phyloP scores from a whole-genome alignment of 2,113 vertebrate species.

The Phainopepla nitens region DNA sequence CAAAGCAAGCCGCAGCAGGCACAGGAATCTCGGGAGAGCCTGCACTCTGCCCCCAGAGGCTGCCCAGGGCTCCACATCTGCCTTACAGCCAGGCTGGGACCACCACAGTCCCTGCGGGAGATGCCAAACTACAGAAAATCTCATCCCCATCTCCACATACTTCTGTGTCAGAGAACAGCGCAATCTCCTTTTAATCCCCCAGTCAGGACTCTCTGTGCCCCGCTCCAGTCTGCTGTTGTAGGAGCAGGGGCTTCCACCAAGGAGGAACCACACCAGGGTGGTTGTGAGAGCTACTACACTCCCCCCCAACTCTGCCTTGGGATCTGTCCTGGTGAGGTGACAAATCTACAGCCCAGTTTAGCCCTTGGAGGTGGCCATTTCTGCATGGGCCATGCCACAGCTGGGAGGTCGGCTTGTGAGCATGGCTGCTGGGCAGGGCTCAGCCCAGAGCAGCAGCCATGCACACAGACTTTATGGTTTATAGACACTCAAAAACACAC shows the following conservation, averaged over 20 bases:
- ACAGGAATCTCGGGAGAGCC: accelerated
- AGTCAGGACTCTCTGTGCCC: accelerated
- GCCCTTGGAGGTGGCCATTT: background rate
- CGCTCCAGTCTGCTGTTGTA: accelerated
- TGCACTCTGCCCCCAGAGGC: background rate
- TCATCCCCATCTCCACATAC: too few relatives aligned
- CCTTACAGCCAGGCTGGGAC: accelerated
- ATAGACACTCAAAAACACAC: background rate
- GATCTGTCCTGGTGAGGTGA: background rate
- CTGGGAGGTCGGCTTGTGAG: background rate
- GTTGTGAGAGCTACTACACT: accelerated
- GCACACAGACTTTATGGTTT: background rate
- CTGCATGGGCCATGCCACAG: background rate
- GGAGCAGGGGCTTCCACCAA: background rate
- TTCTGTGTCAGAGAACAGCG: background rate
- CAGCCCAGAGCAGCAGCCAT: background rate
- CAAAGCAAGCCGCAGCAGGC: background rate
- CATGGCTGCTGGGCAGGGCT: background rate
- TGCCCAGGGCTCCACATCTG: background rate
- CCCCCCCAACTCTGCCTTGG: background rate
- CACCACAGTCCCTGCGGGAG: background rate
- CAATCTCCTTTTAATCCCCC: background rate
- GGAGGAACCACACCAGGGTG: accelerated
- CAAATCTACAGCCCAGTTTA: background rate
- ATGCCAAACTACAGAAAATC: background rate